Evolutionary conservation across 2,888 invertebrate genomes (phyloP).

Genomic region (Plagodis dolabraria): DNA sequence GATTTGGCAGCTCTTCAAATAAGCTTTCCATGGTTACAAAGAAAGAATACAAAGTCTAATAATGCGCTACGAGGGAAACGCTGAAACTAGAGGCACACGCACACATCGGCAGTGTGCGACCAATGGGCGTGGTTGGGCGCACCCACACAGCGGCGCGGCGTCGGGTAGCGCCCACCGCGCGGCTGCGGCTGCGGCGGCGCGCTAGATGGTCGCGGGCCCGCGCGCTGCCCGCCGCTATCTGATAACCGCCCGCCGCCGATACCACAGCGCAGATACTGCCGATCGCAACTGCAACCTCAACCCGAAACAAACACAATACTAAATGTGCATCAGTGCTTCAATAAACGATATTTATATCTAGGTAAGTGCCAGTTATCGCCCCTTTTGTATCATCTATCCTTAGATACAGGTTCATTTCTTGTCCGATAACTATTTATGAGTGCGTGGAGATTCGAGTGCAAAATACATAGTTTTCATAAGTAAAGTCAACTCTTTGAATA

Average conservation of each 20-base stretch:
- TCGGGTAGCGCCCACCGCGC: slow-evolving; percentile 31
- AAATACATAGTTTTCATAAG: not conserved
- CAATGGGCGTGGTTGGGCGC: slow-evolving; percentile 20
- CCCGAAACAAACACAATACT: slow-evolving; percentile 2
- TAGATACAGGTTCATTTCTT: slow-evolving; percentile 4
- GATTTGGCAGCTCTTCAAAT: too few species aligned
- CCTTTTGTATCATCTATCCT: slow-evolving; percentile 10
- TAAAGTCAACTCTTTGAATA: not conserved
- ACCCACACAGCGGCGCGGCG: slow-evolving; percentile 22
- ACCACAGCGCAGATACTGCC: slow-evolving; percentile 14
- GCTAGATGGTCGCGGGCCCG: slow-evolving; percentile 42
- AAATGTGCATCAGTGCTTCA: slow-evolving; percentile 3
- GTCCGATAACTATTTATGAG: slow-evolving; percentile 4
- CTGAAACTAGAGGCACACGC: slow-evolving; percentile 16
- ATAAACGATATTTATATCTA: slow-evolving; percentile 7
- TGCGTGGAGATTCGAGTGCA: not conserved
- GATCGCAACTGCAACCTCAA: not conserved
- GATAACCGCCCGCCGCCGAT: slow-evolving; percentile 35
- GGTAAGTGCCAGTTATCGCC: slow-evolving; percentile 21
- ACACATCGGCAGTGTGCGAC: slow-evolving; percentile 17
- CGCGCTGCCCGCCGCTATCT: slow-evolving; percentile 36
- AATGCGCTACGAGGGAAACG: slow-evolving; percentile 17
- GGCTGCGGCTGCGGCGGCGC: slow-evolving; percentile 17
- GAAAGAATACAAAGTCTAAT: slow-evolving; percentile 2
- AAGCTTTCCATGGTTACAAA: not conserved